Evolutionary conservation across 2,888 invertebrate genomes (phyloP).

Genomic region (Cabera pusaria): DNA sequence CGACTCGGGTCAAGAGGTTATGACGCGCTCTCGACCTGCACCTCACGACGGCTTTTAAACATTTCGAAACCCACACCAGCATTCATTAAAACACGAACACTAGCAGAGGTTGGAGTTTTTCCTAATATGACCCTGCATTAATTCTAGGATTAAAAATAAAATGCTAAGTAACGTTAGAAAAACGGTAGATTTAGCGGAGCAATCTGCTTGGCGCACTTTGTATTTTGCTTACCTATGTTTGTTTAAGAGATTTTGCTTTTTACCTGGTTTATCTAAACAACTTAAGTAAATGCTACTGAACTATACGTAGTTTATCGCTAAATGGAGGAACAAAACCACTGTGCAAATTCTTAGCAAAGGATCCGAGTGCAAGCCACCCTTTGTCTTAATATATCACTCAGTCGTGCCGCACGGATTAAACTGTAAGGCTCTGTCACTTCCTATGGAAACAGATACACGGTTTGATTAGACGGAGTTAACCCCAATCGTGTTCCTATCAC

Average conservation of each 20-base stretch:
- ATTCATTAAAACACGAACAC: constrained; percentile 66
- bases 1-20: constrained; percentile 67
- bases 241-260: too few species aligned
- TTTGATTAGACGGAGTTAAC: constrained; percentile 23
- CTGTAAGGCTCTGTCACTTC: constrained; percentile 10
- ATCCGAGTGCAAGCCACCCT: not conserved
- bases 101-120: constrained; percentile 43
- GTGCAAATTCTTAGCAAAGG: constrained; percentile 3
- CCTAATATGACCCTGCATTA: constrained; percentile 37
- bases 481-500: constrained; percentile 8
- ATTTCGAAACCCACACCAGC: constrained; percentile 63
- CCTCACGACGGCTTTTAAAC: constrained; percentile 66
- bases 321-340: too few species aligned
- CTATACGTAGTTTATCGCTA: too few species aligned
- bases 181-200: constrained; percentile 5
- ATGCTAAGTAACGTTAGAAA: constrained; percentile 10
- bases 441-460: constrained; percentile 6
- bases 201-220: not conserved
- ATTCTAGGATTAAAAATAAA: constrained; percentile 21
- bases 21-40: constrained; percentile 69
- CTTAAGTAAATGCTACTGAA: too few species aligned
- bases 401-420: constrained; percentile 7
- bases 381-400: constrained; percentile 9
- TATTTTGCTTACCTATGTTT: too few species aligned
- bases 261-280: too few species aligned